Percentiles rank a stretch among this genome's conserved stretches.
Conservation (phyloP, 2,113 vertebrate species). For the Ifrita kowaldi region DNA sequence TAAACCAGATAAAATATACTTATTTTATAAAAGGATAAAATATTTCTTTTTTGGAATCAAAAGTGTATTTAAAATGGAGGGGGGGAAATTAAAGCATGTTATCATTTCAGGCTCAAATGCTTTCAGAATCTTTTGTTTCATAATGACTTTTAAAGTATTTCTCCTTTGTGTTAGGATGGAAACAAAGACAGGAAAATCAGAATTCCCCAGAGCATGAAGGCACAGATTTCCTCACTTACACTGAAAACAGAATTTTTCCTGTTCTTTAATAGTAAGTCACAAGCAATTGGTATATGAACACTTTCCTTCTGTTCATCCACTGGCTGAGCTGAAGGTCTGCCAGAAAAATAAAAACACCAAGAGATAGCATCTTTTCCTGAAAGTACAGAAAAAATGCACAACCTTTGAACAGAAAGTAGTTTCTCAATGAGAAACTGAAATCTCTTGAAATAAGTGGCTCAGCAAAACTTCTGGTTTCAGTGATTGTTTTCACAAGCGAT, state of each 20-base stretch:
- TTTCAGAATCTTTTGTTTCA: neutral
- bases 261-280: neutral
- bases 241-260: neutral
- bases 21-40: neutral
- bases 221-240: constrained; percentile 27
- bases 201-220: neutral
- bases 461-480: neutral
- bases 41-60: neutral
- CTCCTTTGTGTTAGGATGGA: neutral
- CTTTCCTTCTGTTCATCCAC: neutral
- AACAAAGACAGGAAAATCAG: constrained; percentile 55
- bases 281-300: neutral
- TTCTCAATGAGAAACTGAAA: neutral
- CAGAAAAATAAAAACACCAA: neutral
- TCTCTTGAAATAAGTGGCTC: neutral
- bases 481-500: neutral
- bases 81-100: neutral
- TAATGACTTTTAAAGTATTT: neutral
- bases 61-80: neutral
- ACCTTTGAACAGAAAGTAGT: neutral
- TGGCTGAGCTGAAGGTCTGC: neutral
- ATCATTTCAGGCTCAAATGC: neutral
- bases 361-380: neutral
- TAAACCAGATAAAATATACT: neutral
- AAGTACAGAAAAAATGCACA: neutral